Evolutionary conservation across 2,888 invertebrate genomes (phyloP).

Genomic region (Mechanitis mazaeus): DNA sequence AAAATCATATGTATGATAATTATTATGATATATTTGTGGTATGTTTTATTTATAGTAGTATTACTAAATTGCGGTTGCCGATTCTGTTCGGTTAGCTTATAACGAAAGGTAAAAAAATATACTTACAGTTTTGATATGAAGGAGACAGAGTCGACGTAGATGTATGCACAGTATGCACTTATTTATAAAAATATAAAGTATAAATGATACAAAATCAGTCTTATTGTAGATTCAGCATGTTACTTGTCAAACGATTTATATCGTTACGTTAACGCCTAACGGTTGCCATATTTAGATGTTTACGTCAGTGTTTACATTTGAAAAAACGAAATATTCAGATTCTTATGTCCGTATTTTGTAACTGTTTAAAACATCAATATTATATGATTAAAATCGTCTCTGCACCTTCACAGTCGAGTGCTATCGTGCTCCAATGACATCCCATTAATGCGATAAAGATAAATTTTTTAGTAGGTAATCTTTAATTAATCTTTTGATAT

Average conservation of each 20-base stretch:
- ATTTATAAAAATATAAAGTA: slow-evolving; percentile 21
- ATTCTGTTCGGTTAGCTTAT: no score
- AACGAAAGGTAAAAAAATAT: background rate
- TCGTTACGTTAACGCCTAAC: slow-evolving; percentile 5
- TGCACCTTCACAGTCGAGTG: no score
- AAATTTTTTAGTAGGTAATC: no score
- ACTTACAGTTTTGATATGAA: slow-evolving; percentile 17
- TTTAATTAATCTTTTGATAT: no score
- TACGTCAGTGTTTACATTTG: slow-evolving; percentile 1
- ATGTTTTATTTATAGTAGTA: slow-evolving; percentile 1
- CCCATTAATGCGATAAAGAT: no score
- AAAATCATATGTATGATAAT: no score
- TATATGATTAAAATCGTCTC: no score
- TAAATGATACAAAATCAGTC: slow-evolving; percentile 30
- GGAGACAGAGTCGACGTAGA: slow-evolving; percentile 2
- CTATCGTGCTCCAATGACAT: no score
- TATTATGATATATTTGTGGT: no score
- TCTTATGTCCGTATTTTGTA: no score
- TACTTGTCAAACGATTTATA: slow-evolving; percentile 25
- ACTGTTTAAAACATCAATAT: no score
- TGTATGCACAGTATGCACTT: slow-evolving; percentile 16
- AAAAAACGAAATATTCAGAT: background rate
- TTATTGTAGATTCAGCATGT: slow-evolving; percentile 29
- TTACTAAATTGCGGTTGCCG: slow-evolving; percentile 14
- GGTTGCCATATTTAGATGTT: slow-evolving; percentile 9